These are phyloP conservation scores for Gymnothorax javanicus DNA, from an alignment of 2,797 vertebrate genomes.

Conservation along the genomic window DNA sequence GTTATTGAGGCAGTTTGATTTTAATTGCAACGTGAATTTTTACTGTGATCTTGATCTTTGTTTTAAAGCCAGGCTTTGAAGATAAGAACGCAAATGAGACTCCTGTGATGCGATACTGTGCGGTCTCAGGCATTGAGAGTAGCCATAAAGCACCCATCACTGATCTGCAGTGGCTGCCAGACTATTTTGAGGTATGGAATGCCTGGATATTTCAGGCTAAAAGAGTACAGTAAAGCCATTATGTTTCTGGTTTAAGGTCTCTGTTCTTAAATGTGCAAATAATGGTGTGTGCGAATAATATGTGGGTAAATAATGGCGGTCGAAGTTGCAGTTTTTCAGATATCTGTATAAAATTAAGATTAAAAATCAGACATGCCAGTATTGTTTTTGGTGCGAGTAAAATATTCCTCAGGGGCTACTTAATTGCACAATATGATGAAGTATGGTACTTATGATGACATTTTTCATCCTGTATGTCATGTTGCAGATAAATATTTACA, in stretches of 20 bases:
- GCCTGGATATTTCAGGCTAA: background rate
- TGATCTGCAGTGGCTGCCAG: constrained; percentile 87
- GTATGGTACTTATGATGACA: background rate
- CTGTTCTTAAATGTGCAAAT: constrained; percentile 18
- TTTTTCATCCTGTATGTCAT: constrained; percentile 35
- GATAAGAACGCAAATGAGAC: constrained; percentile 56
- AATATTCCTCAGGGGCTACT: constrained; percentile 26
- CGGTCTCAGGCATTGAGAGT: constrained; percentile 74
- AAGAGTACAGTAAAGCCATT: background rate
- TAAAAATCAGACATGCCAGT: background rate
- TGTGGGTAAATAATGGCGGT: background rate
- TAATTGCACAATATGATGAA: background rate
- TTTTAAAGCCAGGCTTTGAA: constrained; percentile 63
- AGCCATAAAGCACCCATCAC: constrained; percentile 81
- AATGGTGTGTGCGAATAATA: too few species aligned
- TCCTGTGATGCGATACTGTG: constrained; percentile 72
- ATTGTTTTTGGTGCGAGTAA: background rate
- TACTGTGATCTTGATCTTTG: constrained; percentile 45
- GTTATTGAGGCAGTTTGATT: background rate
- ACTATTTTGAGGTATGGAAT: constrained; percentile 77
- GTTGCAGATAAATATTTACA: constrained; percentile 38
- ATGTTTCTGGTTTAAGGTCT: background rate
- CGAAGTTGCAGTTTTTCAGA: background rate
- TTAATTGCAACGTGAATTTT: constrained; percentile 1
- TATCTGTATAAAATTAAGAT: background rate